A percentile compares a stretch with the other conserved stretches of the same genome.
Conservation (phyloP, 2,797 vertebrate species). For the Chaetophractus vellerosus region DNA sequence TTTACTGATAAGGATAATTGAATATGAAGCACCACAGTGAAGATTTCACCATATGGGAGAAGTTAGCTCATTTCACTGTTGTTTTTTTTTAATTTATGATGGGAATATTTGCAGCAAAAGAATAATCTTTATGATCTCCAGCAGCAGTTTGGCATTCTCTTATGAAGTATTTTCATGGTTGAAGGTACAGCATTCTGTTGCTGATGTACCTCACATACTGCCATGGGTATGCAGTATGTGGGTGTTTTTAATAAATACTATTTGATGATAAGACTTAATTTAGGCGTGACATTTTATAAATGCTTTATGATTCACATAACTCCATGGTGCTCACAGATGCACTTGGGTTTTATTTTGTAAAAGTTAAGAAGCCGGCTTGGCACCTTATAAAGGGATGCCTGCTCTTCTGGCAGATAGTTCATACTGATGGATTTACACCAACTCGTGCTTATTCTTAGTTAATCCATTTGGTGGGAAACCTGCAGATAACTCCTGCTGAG, state of each 20-base stretch:
- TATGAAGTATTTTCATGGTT: constrained; percentile 68
- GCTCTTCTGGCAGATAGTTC: background rate
- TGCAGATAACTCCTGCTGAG: background rate
- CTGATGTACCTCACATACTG: constrained; percentile 39
- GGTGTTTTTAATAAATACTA: constrained; percentile 83
- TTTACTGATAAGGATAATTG: constrained; percentile 70
- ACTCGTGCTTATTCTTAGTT: constrained; percentile 5
- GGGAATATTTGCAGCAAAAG: constrained; percentile 40
- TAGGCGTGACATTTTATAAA: constrained; percentile 83
- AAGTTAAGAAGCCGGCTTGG: constrained; percentile 58
- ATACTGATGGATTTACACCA: background rate
- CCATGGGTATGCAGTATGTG: constrained; percentile 49
- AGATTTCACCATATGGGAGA: constrained; percentile 37
- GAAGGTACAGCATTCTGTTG: constrained; percentile 1
- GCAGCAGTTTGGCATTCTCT: constrained; percentile 65
- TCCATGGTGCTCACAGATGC: constrained; percentile 61
- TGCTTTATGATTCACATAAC: constrained; percentile 76
- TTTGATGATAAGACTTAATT: constrained; percentile 79
- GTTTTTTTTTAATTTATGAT: constrained; percentile 69
- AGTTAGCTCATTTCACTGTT: background rate
- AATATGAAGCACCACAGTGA: constrained; percentile 38
- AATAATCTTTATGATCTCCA: constrained; percentile 62
- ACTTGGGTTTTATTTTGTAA: constrained; percentile 68
- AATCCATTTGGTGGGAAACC: background rate
- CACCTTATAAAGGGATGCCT: constrained; percentile 11